Evolutionary conservation across 2,797 vertebrate species (phyloP), one percentile per base, ranked within the genome.

Genomic region (Protonibea diacanthus): DNA sequence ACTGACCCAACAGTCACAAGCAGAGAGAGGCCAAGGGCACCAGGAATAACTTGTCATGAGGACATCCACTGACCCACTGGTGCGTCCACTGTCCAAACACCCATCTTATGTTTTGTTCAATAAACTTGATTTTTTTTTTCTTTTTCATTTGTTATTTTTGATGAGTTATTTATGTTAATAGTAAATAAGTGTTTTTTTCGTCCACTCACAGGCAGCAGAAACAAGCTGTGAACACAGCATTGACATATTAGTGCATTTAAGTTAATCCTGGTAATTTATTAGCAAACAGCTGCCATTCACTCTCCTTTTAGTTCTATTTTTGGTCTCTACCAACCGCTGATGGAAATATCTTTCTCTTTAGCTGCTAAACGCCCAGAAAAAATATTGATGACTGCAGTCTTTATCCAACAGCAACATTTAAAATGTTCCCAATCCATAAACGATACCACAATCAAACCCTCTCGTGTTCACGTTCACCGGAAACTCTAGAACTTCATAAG

Each of bases 31-130:
- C 29, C 78, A 66, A 84, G 70, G 70, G 52, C n/a, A 70, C 61
- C 17, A 10, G 80, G 51, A 76, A 82, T 84, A 86, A 80, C 78
- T 45, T 45, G 29, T 65, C 25, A 74, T 42, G 17, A 20, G 44
- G 40, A 9, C 62, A 18, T 4, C 15, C 67, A 3, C 10, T 33
- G n/a, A 72, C 49, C 25, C 17, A 48, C 3, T 25, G 44, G 15
- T 65, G 44, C 5, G 55, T 42, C 20, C 25, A 33, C 6, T 59
- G n/a, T 40, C 57, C 11, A 42, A 65, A 1, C 18, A 48, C 33
- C 2, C 8, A 38, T 10, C 45, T 38, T 48, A 17, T 27, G 58
- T 17, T 23, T 21, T n/a, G 13, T 13, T 9, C 38, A 27, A 23
- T 18, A n/a, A 56, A 27, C 51, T 27, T 27, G 3, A 27, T 27